Base-by-base conservation (phyloP, 2,888 invertebrate species). In the Lagria hirta region DNA sequence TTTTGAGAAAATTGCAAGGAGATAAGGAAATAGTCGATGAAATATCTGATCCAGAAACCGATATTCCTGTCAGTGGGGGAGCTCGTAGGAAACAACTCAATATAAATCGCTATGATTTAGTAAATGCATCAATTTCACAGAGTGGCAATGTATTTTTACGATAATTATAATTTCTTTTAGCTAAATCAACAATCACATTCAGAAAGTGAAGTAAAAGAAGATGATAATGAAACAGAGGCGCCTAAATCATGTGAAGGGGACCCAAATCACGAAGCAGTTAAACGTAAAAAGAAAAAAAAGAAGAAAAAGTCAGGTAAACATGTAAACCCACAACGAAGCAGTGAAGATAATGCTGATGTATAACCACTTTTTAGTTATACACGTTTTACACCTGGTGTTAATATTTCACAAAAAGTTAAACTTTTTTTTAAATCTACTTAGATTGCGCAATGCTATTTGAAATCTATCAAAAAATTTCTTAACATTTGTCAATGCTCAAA, bases 91-190 rank as follows among this genome's bases (percentile, higher is more conserved):
- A 81, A 58, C 76, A 75, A 49, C 71, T 80, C 36, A 81, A 83
- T 61, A 73, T 81, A 41, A 83, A 83, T 71, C 76, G 82, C 55
- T 86, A 84, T 59, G 82, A 83, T 72, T 73, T 86, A 79, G 86
- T 86, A 74, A 10, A 20, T 22, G 13, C 12, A 17, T 28, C n/a
- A n/a, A n/a, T 21, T 29, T 44, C 14, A 38, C 11, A 18, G 30
- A 24, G 23, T 27, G 8, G 37, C 27, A 18, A n/a, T 11, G 26
- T 24, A 16, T 29, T 13, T 22, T 26, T 3, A 10, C 2, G 16
- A 8, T 15, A 33, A 33, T 16, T n/a, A 22, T 46, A 15, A 27
- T 12, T 12, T 55, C 33, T 60, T 55, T 13, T 52, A 83, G 84
- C 67, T 84, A 38, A 82, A 83, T 68, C 79, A 83, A 60, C 78